Percentiles rank a stretch among this genome's conserved stretches.
These are phyloP conservation scores for Mohoua ochrocephala DNA, from an alignment of 2,113 vertebrate species.

Conservation along the genomic window DNA sequence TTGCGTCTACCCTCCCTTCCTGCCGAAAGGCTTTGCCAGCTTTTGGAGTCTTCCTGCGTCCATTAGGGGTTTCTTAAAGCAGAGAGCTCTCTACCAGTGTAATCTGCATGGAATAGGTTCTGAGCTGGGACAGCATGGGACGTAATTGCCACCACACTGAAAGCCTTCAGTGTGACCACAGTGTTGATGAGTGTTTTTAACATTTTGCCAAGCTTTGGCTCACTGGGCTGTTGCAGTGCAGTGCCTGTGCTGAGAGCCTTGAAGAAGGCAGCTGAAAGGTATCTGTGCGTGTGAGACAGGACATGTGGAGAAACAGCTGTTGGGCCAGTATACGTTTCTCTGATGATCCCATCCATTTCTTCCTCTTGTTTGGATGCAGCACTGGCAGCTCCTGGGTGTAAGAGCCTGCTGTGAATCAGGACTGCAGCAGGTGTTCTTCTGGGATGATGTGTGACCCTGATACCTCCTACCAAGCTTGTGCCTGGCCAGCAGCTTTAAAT, in stretches of 20 bases:
- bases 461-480: not conserved
- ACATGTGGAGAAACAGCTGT: constrained; percentile 21
- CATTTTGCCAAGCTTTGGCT: not conserved
- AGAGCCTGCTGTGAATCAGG: not conserved
- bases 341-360: constrained; percentile 11
- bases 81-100: not conserved
- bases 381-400: not conserved
- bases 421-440: not conserved
- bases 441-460: not conserved
- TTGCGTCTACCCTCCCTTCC: not conserved
- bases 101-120: not conserved
- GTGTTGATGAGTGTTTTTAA: not conserved
- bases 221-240: not conserved
- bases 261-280: not conserved
- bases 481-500: not conserved
- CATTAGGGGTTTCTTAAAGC: not conserved
- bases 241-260: not conserved
- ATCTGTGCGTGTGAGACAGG: not conserved
- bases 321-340: not conserved
- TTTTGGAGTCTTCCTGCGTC: not conserved
- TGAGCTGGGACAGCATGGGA: not conserved
- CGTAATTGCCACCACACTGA: not conserved
- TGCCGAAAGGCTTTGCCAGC: not conserved
- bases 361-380: not conserved
- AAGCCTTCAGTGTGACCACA: not conserved